These are phyloP conservation scores for Ornithoptera priamus DNA, from an alignment of 2,888 invertebrate species.

Conservation along the genomic window DNA sequence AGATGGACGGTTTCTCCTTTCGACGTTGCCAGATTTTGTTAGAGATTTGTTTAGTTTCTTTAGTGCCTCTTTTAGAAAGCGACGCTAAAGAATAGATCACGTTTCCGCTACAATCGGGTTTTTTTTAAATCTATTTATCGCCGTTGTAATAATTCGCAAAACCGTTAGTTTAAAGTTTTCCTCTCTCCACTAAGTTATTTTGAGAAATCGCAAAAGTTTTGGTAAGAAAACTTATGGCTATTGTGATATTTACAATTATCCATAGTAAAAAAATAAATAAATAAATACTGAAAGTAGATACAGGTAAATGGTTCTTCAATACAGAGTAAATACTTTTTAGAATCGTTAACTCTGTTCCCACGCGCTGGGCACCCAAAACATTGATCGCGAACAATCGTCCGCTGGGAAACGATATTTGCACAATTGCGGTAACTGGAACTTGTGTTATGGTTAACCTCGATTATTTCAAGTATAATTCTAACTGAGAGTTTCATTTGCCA, in stretches of 20 bases:
- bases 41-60: conserved; percentile 29
- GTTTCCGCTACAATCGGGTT: conserved; percentile 32
- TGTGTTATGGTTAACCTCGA: too few relatives aligned
- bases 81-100: conserved; percentile 45
- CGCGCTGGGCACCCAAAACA: conserved; percentile 36
- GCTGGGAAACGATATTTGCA: conserved; percentile 43
- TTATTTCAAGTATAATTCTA: too few relatives aligned
- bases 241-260: too few relatives aligned
- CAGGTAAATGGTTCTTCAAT: too few relatives aligned
- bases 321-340: not conserved
- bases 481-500: too few relatives aligned
- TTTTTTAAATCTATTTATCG: conserved; percentile 11
- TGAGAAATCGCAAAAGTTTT: not conserved
- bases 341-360: conserved; percentile 12
- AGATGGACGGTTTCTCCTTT: conserved; percentile 14
- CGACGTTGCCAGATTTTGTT: conserved; percentile 24
- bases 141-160: not conserved
- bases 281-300: too few relatives aligned
- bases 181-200: not conserved
- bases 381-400: conserved; percentile 41
- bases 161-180: not conserved
- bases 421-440: conserved; percentile 35
- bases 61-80: conserved; percentile 45
- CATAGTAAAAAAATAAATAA: too few relatives aligned
- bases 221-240: not conserved